A percentile compares a stretch with the other conserved stretches of the same genome.
Conservation (phyloP, 2,113 vertebrate species). For the Zosterops japonicus region DNA sequence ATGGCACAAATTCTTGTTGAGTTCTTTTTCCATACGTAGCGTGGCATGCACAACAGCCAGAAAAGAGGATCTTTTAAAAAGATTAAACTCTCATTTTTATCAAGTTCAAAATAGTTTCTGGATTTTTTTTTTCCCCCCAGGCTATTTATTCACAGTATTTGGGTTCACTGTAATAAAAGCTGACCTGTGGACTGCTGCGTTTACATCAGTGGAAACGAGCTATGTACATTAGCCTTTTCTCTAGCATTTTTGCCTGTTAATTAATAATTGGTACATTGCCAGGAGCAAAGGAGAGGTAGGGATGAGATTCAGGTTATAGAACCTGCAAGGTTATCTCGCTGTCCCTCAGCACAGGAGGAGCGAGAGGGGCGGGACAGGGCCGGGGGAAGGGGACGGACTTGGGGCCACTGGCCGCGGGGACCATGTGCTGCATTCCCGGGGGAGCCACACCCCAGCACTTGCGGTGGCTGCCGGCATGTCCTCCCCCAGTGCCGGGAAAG, state of each 20-base stretch:
- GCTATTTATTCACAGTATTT: not conserved
- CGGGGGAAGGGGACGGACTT: rapidly evolving
- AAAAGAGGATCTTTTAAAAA: not conserved
- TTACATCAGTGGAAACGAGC: not conserved
- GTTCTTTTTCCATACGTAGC: not conserved
- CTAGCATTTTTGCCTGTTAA: not conserved
- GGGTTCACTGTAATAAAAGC: not conserved
- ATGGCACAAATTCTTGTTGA: constrained; percentile 15
- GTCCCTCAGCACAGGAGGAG: not conserved
- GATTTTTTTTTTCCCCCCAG: not conserved
- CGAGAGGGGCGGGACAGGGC: not conserved
- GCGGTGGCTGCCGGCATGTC: not conserved
- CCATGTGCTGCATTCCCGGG: rapidly evolving
- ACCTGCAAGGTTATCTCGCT: constrained; percentile 11
- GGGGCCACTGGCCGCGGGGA: rapidly evolving
- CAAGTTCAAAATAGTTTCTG: not conserved
- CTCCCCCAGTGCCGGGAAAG: not conserved
- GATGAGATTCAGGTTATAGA: not conserved
- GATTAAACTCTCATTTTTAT: not conserved
- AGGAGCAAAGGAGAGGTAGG: not conserved
- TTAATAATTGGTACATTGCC: constrained; percentile 43
- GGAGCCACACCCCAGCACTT: not conserved
- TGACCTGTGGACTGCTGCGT: not conserved
- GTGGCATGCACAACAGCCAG: not conserved
- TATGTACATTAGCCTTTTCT: not conserved